Percentiles rank a stretch among this genome's conserved stretches.
phyloP scores from a whole-genome alignment of 1,140 invertebrate genomes.

The Ceratina calcarata region DNA sequence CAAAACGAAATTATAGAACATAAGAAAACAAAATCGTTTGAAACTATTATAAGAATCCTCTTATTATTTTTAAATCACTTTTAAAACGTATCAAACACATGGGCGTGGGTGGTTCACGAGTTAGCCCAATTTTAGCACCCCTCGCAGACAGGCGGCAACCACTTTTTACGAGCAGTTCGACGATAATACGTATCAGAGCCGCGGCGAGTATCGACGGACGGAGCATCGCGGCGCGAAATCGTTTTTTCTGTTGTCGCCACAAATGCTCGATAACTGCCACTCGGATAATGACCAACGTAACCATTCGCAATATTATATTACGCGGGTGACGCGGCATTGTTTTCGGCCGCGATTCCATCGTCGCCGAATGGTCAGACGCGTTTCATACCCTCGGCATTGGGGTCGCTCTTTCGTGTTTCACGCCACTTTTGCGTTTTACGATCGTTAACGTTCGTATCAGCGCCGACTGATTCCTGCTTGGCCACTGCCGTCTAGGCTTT shows the following conservation, averaged over 20 bases:
- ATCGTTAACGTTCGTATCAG: background rate
- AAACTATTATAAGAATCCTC: no score
- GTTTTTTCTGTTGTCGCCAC: constrained; percentile 6
- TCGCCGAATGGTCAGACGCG: constrained; percentile 41
- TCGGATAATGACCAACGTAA: constrained; percentile 50
- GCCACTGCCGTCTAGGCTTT: background rate
- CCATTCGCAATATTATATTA: constrained; percentile 58
- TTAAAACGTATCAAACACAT: background rate
- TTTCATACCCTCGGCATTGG: background rate
- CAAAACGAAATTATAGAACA: no score
- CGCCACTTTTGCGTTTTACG: constrained; percentile 1
- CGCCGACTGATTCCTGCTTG: background rate
- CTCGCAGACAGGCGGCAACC: background rate
- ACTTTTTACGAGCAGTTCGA: background rate
- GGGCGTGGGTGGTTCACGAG: no score
- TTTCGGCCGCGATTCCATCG: constrained; percentile 49
- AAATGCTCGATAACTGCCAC: constrained; percentile 35
- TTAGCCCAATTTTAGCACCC: constrained; percentile 4
- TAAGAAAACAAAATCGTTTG: no score
- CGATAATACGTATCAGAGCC: constrained; percentile 5
- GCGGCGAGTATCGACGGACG: background rate
- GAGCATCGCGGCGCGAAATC: constrained; percentile 4
- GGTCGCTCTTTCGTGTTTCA: constrained; percentile 3
- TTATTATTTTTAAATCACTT: background rate
- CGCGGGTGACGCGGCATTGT: constrained; percentile 58